phyloP scores from a whole-genome alignment of 2,113 vertebrate genomes.

The Alethe diademata region DNA sequence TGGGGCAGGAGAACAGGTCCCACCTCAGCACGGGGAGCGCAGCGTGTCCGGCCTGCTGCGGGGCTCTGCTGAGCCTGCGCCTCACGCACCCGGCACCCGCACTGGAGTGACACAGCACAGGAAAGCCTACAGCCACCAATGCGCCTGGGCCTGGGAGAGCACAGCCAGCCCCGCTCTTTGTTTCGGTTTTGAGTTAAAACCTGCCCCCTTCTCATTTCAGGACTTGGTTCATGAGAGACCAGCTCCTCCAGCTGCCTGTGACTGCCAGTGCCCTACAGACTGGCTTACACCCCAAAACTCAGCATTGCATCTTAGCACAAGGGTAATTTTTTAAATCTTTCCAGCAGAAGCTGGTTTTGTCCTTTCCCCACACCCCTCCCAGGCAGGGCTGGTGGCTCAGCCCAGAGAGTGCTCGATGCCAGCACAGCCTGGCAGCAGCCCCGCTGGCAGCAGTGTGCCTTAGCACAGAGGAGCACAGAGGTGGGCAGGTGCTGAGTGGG shows the following conservation, averaged over 20 bases:
- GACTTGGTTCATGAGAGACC: accelerated
- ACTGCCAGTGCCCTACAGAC: not conserved
- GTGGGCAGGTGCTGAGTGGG: not conserved
- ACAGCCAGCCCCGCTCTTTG: not conserved
- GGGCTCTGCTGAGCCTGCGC: not conserved
- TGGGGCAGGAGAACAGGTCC: not conserved
- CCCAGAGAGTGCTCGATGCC: accelerated
- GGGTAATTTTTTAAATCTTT: not conserved
- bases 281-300: not conserved
- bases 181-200: not conserved
- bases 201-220: not conserved
- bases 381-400: not conserved
- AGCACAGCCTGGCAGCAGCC: not conserved
- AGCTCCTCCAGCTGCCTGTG: not conserved
- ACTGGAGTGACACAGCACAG: accelerated
- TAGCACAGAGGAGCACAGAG: not conserved
- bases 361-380: not conserved
- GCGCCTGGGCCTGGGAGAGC: accelerated
- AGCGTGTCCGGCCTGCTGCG: accelerated
- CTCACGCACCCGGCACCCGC: not conserved
- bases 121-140: not conserved
- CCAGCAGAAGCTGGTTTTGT: not conserved
- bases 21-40: not conserved
- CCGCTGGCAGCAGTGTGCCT: accelerated
- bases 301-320: not conserved